Evolutionary conservation across 2,113 vertebrate genomes (phyloP).

Genomic region (Mionectes macconnelli): DNA sequence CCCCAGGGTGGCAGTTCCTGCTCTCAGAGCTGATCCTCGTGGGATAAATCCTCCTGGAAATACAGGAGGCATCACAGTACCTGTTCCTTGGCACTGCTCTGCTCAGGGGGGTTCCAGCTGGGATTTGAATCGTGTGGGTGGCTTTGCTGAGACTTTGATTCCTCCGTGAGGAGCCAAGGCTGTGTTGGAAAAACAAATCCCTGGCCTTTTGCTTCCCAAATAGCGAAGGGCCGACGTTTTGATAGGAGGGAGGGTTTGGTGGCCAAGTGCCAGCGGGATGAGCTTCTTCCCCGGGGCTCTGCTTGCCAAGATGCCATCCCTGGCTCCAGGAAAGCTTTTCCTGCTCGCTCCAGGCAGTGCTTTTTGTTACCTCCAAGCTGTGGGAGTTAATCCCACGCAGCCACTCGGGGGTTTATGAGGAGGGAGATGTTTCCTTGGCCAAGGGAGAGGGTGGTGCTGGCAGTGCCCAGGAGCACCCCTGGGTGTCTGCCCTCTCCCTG

Average conservation of each 20-base stretch:
- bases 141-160: background rate
- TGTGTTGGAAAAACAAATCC: background rate
- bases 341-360: background rate
- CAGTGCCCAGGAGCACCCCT: background rate
- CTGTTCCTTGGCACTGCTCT: background rate
- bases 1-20: fast-evolving
- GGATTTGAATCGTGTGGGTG: background rate
- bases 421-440: background rate
- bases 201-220: background rate
- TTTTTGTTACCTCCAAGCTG: background rate
- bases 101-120: background rate
- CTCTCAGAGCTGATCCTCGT: background rate
- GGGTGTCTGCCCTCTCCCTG: too few species aligned
- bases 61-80: too few species aligned
- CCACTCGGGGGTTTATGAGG: background rate
- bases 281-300: background rate
- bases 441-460: background rate
- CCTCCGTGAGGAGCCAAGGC: background rate
- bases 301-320: conserved; percentile 10
- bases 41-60: background rate
- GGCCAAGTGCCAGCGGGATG: background rate
- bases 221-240: background rate
- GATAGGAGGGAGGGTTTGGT: background rate
- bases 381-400: background rate
- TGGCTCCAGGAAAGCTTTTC: background rate